These are phyloP conservation scores for Ruditapes philippinarum DNA, from an alignment of 1,140 invertebrate genomes.

Conservation along the genomic window DNA sequence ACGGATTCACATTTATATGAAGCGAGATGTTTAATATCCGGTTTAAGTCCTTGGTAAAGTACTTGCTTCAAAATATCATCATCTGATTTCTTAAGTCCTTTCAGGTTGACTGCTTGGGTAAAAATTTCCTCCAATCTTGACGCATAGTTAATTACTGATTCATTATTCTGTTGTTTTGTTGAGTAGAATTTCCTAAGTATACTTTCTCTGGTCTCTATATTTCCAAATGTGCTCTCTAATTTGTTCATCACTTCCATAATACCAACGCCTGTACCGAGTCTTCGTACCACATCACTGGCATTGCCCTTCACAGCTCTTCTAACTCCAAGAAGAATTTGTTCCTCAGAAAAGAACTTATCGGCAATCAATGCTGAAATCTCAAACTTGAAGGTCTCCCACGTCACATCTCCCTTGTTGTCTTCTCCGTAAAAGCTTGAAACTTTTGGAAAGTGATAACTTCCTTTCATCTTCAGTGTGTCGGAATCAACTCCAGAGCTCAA, in stretches of 20 bases:
- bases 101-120: not conserved
- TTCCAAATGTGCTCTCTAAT: constrained; percentile 23
- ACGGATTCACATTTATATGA: not conserved
- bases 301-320: constrained; percentile 7
- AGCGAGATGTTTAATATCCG: not conserved
- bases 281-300: constrained; percentile 8
- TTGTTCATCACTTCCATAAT: not conserved
- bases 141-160: not conserved
- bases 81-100: not conserved
- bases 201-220: not conserved
- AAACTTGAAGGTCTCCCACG: no score
- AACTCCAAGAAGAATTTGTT: constrained; percentile 45
- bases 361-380: not conserved
- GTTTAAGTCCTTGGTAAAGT: not conserved
- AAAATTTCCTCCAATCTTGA: constrained; percentile 22
- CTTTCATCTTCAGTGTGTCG: no score
- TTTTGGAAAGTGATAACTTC: constrained; percentile 15
- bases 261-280: not conserved
- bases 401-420: not conserved
- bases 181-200: constrained; percentile 4
- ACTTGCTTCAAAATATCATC: no score
- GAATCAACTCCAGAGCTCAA: not conserved
- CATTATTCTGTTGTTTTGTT: not conserved
- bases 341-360: not conserved
- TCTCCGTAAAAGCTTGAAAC: not conserved